Percentiles rank a stretch among this genome's conserved stretches.
phyloP scores from a whole-genome alignment of 2,113 vertebrate genomes.

The Channa argus region DNA sequence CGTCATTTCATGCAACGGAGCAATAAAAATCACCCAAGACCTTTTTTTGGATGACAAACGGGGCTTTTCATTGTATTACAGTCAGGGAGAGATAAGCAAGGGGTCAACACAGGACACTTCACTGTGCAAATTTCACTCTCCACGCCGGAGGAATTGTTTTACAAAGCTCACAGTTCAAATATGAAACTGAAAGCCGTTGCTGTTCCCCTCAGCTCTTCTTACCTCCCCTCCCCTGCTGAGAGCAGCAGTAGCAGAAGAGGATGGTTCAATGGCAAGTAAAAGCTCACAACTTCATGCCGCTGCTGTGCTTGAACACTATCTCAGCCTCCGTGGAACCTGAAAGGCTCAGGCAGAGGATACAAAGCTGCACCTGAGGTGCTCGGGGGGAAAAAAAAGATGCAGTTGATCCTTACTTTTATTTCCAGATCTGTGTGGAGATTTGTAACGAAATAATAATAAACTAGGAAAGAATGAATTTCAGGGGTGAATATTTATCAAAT shows the following conservation, averaged over 20 bases:
- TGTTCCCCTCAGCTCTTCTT: constrained; percentile 52
- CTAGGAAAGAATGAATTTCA: not conserved
- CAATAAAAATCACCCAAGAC: constrained; percentile 6
- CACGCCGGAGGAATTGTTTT: constrained; percentile 34
- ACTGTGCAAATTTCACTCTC: constrained; percentile 39
- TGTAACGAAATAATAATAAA: constrained; percentile 25
- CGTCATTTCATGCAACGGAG: not conserved
- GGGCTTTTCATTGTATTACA: constrained; percentile 15
- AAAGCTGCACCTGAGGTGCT: constrained; percentile 51
- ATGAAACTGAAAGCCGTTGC: constrained; percentile 58
- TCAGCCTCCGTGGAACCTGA: constrained; percentile 42
- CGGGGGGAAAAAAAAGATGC: constrained; percentile 40
- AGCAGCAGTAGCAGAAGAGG: constrained; percentile 50
- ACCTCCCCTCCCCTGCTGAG: constrained; percentile 46
- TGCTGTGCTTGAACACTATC: constrained; percentile 34
- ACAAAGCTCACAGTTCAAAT: constrained; percentile 53
- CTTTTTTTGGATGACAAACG: constrained; percentile 7
- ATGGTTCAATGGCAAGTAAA: constrained; percentile 61
- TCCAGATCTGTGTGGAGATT: constrained; percentile 35
- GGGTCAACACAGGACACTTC: constrained; percentile 38
- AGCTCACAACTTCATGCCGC: constrained; percentile 42
- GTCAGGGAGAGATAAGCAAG: constrained; percentile 18
- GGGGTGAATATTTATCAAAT: constrained; percentile 35
- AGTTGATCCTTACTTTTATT: constrained; percentile 26
- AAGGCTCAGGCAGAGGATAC: constrained; percentile 31